Evolutionary conservation across 2,797 vertebrate species (phyloP).

Genomic region (Buceros bicornis): DNA sequence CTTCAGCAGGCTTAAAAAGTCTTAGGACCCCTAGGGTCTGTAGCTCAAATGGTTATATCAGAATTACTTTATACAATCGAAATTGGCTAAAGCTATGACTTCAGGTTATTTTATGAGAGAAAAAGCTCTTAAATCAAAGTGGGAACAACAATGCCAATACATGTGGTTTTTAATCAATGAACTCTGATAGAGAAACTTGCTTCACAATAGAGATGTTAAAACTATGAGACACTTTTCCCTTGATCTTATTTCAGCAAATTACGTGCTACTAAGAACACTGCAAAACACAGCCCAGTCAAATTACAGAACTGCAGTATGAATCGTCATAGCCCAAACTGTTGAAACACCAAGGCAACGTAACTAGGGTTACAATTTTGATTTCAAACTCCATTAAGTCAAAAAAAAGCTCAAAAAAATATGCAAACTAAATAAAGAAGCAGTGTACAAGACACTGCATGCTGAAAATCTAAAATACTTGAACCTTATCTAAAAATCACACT

Average conservation of each 20-base stretch:
- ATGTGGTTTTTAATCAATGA: not conserved
- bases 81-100: not conserved
- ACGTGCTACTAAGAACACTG: not conserved
- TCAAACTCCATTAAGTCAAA: not conserved
- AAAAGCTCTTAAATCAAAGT: not conserved
- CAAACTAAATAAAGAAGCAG: not conserved
- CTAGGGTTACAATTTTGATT: not conserved
- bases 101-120: not conserved
- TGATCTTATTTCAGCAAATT: not conserved
- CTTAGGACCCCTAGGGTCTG: too few species aligned
- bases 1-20: too few species aligned
- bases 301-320: not conserved
- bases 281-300: not conserved
- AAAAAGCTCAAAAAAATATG: not conserved
- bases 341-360: not conserved
- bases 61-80: not conserved
- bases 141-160: not conserved
- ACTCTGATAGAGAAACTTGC: not conserved
- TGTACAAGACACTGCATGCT: rapidly evolving
- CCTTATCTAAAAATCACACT: not conserved
- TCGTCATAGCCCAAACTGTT: not conserved
- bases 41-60: not conserved
- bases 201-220: not conserved
- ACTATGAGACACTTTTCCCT: not conserved
- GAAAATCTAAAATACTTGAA: not conserved